Percentiles rank a stretch among this genome's conserved stretches.
Evolutionary conservation across 2,113 vertebrate species (phyloP).

Genomic region (Spea bombifrons): DNA sequence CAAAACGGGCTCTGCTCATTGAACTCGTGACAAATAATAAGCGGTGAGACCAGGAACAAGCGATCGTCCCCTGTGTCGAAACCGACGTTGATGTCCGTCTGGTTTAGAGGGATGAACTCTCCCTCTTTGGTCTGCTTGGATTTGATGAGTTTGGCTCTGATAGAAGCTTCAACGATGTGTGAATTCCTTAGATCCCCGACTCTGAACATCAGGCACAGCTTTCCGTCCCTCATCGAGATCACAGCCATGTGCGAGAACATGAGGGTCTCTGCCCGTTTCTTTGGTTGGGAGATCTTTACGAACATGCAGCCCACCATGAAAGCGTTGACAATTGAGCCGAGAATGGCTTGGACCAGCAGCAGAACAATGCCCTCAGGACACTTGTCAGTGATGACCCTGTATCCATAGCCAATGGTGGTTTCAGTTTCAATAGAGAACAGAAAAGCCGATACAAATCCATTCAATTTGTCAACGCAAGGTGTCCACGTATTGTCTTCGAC

Average conservation of each 20-base stretch:
- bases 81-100: constrained; percentile 45
- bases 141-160: constrained; percentile 46
- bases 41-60: constrained; percentile 45
- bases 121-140: constrained; percentile 48
- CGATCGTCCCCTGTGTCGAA: constrained; percentile 47
- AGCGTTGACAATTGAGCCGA: constrained; percentile 46
- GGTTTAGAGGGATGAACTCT: constrained; percentile 47
- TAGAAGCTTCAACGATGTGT: constrained; percentile 47
- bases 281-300: constrained; percentile 49
- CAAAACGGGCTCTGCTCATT: constrained; percentile 43
- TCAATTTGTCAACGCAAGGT: constrained; percentile 43
- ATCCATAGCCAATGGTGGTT: constrained; percentile 45
- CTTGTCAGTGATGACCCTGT: constrained; percentile 46
- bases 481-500: constrained; percentile 33
- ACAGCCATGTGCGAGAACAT: constrained; percentile 46
- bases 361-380: constrained; percentile 47
- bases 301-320: constrained; percentile 50
- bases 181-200: constrained; percentile 46
- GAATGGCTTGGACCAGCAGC: constrained; percentile 42
- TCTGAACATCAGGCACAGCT: constrained; percentile 46
- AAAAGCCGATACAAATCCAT: constrained; percentile 45
- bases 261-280: constrained; percentile 47
- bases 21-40: constrained; percentile 47
- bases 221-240: constrained; percentile 44
- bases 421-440: constrained; percentile 43